Base-by-base conservation (phyloP, 1,140 invertebrate species). In the Papilio helenus region DNA sequence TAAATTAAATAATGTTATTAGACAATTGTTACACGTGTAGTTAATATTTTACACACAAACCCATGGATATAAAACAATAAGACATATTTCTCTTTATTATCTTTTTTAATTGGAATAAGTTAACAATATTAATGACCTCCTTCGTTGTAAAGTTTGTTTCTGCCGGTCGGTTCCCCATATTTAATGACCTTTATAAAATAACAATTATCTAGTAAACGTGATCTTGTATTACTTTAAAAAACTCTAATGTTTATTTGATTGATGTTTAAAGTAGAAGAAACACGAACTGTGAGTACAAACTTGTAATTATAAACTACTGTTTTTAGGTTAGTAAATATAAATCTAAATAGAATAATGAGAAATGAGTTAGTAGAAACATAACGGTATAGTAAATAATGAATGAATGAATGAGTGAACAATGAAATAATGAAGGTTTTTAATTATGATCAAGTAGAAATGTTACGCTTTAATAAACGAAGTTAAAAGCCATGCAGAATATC, bases 1-100 rank as follows among this genome's bases (percentile, higher is more conserved):
- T 61, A 61, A 61, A 26, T 61, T 61, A 18, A 55, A 4, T 55
- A 61, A 26, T 8, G 23, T 23, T 61, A 61, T 61, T 61, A 61
- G 58, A 61, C 10, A 61, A 61, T 61, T 10, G 23, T 61, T 61
- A 61, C 58, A 61, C 58, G 58, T 61, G 58, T 61, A 61, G 9
- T 26, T 26, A 23, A 61, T 23, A 26, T 61, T 26, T 61, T 61
- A 58, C 55, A 23, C 5, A 61, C 20, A 61, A 61, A 26, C 23
- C 14, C 44, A 12, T 61, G 3, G 7, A 58, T 10, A 1, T 58
- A 1, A 61, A 61, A 61, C 58, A 61, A 61, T 26, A 26, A 61
- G 58, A 61, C 20, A 61, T 26, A 26, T 61, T 61, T 61, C 0
- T 14, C 18, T 26, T 61, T 26, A 26, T 61, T 61, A 26, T 10